Evolutionary conservation across 2,113 vertebrate genomes (phyloP).

Genomic region (Anhinga anhinga): DNA sequence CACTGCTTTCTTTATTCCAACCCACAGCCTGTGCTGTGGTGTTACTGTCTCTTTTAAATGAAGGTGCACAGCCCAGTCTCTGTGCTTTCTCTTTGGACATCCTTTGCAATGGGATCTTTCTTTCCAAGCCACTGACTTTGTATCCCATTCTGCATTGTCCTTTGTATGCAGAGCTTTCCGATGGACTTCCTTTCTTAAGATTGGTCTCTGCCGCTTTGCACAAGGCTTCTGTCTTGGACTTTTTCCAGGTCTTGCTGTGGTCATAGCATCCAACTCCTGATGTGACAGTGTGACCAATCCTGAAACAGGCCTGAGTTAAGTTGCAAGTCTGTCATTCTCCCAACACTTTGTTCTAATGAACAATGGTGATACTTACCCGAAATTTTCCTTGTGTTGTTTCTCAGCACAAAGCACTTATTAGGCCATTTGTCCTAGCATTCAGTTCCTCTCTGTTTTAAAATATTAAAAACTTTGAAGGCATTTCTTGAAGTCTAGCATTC

Average conservation of each 20-base stretch:
- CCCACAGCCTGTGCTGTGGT: background rate
- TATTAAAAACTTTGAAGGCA: background rate
- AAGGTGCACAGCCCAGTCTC: background rate
- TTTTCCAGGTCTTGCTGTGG: background rate
- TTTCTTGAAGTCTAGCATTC: background rate
- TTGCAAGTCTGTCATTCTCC: background rate
- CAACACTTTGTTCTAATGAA: rapidly evolving
- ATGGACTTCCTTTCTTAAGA: background rate
- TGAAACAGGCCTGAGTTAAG: background rate
- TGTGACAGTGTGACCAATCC: background rate
- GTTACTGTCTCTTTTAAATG: background rate
- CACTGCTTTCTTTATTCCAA: background rate
- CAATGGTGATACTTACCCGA: rapidly evolving
- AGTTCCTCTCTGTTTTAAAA: background rate
- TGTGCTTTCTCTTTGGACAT: background rate
- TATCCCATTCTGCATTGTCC: background rate
- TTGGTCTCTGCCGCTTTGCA: background rate
- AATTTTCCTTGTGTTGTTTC: background rate
- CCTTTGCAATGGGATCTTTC: background rate
- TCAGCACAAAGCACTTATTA: background rate
- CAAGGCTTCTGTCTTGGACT: background rate
- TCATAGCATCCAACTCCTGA: background rate
- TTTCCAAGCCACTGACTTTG: background rate
- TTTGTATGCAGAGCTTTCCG: background rate
- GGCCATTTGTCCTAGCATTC: background rate